phyloP scores from a whole-genome alignment of 2,797 vertebrate species.

The Saxicola maurus region DNA sequence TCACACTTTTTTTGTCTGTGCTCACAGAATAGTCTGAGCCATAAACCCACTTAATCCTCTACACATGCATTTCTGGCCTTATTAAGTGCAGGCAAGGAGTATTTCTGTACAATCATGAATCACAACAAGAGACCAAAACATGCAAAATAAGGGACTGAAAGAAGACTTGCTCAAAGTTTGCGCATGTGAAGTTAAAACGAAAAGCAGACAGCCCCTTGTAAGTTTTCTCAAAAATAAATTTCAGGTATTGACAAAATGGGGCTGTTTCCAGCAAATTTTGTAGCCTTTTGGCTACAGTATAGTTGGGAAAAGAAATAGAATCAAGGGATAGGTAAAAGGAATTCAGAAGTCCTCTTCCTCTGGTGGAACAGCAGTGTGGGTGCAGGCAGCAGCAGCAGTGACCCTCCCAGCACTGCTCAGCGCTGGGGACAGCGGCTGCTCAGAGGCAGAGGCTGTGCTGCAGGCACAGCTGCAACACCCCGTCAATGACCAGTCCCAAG shows the following conservation, averaged over 20 bases:
- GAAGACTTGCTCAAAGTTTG: not conserved
- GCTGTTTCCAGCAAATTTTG: not conserved
- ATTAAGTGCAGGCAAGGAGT: not conserved
- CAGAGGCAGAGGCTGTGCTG: not conserved
- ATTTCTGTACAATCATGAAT: not conserved
- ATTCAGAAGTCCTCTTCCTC: not conserved
- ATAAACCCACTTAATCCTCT: not conserved
- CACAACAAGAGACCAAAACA: not conserved
- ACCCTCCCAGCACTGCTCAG: fast-evolving
- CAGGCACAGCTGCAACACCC: not conserved
- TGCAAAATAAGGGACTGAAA: not conserved
- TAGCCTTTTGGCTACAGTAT: not conserved
- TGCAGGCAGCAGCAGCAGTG: not conserved
- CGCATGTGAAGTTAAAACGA: not conserved
- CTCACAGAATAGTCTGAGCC: not conserved
- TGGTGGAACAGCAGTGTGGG: not conserved
- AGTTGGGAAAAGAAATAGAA: not conserved
- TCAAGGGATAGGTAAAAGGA: not conserved
- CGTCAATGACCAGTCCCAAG: fast-evolving
- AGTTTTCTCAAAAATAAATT: not conserved
- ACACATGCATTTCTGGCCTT: not conserved
- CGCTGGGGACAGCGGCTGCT: fast-evolving
- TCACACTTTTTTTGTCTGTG: not conserved
- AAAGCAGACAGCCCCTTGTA: not conserved
- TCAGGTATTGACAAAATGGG: not conserved